Base-by-base conservation (phyloP, 2,113 vertebrate species). In the Progne subis region DNA sequence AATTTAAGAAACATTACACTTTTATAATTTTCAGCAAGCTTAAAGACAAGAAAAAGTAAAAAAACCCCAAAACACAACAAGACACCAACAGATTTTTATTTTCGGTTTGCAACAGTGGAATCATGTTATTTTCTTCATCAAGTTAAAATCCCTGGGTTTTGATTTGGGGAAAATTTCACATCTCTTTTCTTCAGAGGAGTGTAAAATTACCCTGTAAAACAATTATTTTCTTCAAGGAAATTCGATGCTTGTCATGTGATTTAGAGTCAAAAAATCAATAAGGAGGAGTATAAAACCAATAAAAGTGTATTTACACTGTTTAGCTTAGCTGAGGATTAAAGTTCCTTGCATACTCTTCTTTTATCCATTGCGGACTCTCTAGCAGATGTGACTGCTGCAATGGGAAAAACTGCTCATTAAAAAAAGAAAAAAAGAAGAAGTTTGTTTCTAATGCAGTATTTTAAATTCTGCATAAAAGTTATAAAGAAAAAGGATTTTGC, bases 151-250 rank as follows among this genome's bases (percentile, higher is more conserved):
- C 43, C 37, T 71, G 26, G 4, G 31, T 56, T 94, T 93, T 92
- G 29, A 64, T 93, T 95, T 84, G 52, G 59, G 43, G 71, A 81
- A 88, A 90, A 72, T 44, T 77, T 78, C 55, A 86, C 20, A 53
- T 74, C 25, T 76, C 43, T 77, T 29, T 83, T 92, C 83, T 94
- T 83, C 50, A 92, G 43, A 74, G 43, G 29, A 84, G 72, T 94
- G 89, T 91, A 95, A 95, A 95, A 90, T 94, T 65, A 61, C 88
- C 57, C 63, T 50, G 18, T 50, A 88, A 95, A 70, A 21, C 72
- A 94, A 88, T 92, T 87, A 84, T 94, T 84, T 86, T 92, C 56
- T 79, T 87, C 69, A 60, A 89, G 65, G 52, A 93, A 90, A 87
- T 93, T 93, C 57, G 8, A 68, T 84, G 85, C 65, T 76, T 72